These are phyloP conservation scores for Tetranychus piercei DNA, from an alignment of 2,888 invertebrate genomes.

Conservation along the genomic window DNA sequence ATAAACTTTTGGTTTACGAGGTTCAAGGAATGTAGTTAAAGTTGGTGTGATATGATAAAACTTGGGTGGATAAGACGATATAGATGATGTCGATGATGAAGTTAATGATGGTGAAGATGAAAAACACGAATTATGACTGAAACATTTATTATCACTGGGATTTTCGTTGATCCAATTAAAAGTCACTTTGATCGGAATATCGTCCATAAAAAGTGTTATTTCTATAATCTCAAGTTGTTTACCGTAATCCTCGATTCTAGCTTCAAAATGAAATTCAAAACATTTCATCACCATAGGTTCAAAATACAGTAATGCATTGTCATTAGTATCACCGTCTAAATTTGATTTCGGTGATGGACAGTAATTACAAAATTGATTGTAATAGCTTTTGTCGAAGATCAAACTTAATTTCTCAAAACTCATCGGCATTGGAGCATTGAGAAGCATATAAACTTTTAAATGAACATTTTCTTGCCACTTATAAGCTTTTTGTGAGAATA, in stretches of 20 bases:
- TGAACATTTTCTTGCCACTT: slow-evolving; percentile 2
- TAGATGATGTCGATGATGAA: not conserved
- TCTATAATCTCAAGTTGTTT: not conserved
- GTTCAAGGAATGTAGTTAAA: not conserved
- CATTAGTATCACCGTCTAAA: not conserved
- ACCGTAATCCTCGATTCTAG: not conserved
- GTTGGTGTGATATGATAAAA: not conserved
- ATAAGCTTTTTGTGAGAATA: not conserved
- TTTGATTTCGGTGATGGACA: not conserved
- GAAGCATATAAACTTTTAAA: not conserved
- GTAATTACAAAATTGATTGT: slow-evolving; percentile 6
- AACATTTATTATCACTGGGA: not conserved
- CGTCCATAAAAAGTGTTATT: not conserved
- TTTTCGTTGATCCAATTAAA: not conserved
- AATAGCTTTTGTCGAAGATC: not conserved
- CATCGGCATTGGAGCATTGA: slow-evolving; percentile 7
- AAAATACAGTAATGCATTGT: not conserved
- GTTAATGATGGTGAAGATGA: not conserved
- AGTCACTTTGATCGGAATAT: not conserved
- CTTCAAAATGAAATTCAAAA: not conserved
- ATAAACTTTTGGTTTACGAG: not conserved
- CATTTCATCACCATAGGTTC: not conserved
- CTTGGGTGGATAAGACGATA: not conserved
- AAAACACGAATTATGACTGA: not conserved
- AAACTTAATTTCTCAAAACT: not conserved